Evolutionary conservation across 2,888 invertebrate genomes (phyloP).

Genomic region (Erebia ligea): DNA sequence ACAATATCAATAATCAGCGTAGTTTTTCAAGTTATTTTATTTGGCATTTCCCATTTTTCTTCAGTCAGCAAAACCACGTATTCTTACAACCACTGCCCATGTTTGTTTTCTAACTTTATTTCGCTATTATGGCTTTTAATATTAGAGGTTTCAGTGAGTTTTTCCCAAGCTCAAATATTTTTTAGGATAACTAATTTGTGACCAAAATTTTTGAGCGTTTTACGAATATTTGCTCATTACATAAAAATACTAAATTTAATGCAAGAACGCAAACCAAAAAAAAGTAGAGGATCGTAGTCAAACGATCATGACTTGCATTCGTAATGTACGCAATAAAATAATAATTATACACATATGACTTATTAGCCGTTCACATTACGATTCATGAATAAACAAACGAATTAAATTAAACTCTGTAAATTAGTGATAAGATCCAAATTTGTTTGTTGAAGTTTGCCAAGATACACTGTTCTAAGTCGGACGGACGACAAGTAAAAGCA

Average conservation of each 20-base stretch:
- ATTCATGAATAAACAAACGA: conserved; percentile 52
- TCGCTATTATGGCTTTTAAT: no score
- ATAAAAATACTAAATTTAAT: conserved; percentile 4
- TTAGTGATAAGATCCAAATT: conserved; percentile 12
- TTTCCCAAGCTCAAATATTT: no score
- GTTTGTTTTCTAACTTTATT: no score
- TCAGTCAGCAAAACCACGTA: no score
- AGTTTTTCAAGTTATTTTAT: no score
- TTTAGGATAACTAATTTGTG: no score
- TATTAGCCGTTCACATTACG: conserved; percentile 74
- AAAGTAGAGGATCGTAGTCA: conserved; percentile 3
- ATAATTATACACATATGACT: conserved; percentile 82
- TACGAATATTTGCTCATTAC: no score
- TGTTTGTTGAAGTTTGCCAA: background rate
- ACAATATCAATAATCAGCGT: no score
- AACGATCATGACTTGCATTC: conserved; percentile 68
- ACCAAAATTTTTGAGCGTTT: no score
- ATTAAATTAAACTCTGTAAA: conserved; percentile 17
- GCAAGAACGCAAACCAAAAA: conserved; percentile 17
- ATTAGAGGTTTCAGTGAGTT: no score
- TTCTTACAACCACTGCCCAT: no score
- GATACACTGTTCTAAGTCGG: conserved; percentile 15
- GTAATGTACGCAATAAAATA: conserved; percentile 76
- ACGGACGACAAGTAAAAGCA: conserved; percentile 52
- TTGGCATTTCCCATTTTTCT: no score